phyloP scores from a whole-genome alignment of 2,888 invertebrate genomes.

The Dromius quadrimaculatus region DNA sequence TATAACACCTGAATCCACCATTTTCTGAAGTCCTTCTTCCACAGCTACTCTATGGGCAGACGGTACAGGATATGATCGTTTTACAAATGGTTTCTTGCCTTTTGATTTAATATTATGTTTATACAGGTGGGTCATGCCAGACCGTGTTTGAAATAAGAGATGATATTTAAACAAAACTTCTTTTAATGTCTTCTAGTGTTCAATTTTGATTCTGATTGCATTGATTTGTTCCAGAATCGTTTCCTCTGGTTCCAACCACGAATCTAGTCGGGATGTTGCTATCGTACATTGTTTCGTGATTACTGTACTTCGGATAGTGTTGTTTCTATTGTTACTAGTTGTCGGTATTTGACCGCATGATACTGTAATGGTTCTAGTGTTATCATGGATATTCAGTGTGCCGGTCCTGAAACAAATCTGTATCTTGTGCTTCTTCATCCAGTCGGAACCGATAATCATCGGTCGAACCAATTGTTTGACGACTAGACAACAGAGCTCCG shows the following conservation, averaged over 20 bases:
- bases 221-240: not conserved
- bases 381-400: not conserved
- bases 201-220: not conserved
- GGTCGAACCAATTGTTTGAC: constrained; percentile 54
- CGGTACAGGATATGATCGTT: constrained; percentile 59
- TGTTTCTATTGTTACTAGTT: not conserved
- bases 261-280: not conserved
- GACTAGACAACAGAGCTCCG: constrained; percentile 50
- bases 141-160: constrained; percentile 54
- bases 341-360: not conserved
- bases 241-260: not conserved
- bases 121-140: constrained; percentile 55
- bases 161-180: constrained; percentile 40
- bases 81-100: constrained; percentile 54
- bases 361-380: not conserved
- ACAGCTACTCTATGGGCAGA: constrained; percentile 56
- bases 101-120: constrained; percentile 56
- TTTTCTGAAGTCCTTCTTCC: constrained; percentile 57
- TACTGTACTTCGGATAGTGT: not conserved
- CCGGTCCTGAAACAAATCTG: constrained; percentile 26
- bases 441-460: constrained; percentile 54
- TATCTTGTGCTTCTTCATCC: constrained; percentile 33
- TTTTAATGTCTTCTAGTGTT: not conserved
- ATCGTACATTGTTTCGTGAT: not conserved
- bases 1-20: constrained; percentile 58